These are phyloP conservation scores for Nomada goodeniana DNA, from an alignment of 2,888 invertebrate genomes.

Conservation along the genomic window DNA sequence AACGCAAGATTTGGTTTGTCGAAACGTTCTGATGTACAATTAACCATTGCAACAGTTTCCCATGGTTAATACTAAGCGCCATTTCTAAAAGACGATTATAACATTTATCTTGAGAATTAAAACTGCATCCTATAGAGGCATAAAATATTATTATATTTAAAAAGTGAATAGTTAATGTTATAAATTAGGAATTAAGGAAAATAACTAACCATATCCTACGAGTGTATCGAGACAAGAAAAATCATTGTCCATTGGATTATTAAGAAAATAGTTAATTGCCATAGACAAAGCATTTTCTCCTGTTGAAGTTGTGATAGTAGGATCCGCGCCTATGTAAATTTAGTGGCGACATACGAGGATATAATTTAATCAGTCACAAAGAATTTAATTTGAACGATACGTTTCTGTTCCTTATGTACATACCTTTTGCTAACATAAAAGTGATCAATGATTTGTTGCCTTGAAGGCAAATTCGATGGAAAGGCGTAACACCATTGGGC, in stretches of 20 bases:
- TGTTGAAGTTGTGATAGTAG: constrained; percentile 29
- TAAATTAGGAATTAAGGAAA: background rate
- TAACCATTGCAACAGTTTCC: constrained; percentile 53
- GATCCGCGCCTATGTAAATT: constrained; percentile 54
- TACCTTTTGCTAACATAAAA: constrained; percentile 63
- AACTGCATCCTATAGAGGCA: constrained; percentile 42
- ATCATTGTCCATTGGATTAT: constrained; percentile 45
- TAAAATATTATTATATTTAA: background rate
- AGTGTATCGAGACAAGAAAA: constrained; percentile 54
- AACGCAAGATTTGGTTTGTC: constrained; percentile 4
- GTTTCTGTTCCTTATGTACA: background rate
- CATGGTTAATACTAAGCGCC: constrained; percentile 40
- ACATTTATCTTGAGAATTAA: constrained; percentile 29
- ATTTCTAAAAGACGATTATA: constrained; percentile 41
- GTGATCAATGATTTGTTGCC: constrained; percentile 54
- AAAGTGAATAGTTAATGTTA: background rate
- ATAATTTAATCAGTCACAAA: background rate
- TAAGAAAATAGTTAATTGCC: constrained; percentile 47
- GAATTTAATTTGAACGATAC: background rate
- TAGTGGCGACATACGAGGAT: background rate
- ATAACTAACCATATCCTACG: constrained; percentile 39
- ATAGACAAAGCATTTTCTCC: constrained; percentile 64
- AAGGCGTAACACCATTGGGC: constrained; percentile 51
- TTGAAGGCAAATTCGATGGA: constrained; percentile 55
- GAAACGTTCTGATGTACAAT: constrained; percentile 24